phyloP scores from a whole-genome alignment of 2,888 invertebrate genomes.

The Ctenicera cuprea region DNA sequence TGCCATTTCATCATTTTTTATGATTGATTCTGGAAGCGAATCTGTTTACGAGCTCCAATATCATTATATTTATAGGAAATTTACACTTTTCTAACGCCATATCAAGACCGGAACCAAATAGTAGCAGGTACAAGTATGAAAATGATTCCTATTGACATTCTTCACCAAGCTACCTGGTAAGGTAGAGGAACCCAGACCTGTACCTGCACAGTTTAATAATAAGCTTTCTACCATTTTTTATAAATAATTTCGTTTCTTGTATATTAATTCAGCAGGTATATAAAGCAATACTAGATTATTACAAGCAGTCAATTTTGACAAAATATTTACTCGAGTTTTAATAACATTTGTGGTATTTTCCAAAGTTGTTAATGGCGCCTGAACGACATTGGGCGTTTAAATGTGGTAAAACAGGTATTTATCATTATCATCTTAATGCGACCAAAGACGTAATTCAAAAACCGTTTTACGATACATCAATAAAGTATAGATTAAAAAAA shows the following conservation, averaged over 20 bases:
- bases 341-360: too few species aligned
- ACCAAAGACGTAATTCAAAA: conserved; percentile 37
- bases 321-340: too few species aligned
- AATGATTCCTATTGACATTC: conserved; percentile 23
- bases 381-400: background rate
- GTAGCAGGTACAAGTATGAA: conserved; percentile 13
- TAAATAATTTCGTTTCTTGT: too few species aligned
- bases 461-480: conserved; percentile 36
- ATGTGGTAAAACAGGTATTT: conserved; percentile 35
- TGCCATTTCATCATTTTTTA: too few species aligned
- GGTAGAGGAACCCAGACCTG: conserved; percentile 10
- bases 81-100: too few species aligned
- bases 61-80: too few species aligned
- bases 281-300: too few species aligned
- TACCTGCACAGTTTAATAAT: conserved; percentile 29
- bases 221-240: conserved; percentile 15
- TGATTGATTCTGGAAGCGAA: too few species aligned
- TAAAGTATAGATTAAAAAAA: conserved; percentile 34
- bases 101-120: conserved; percentile 17
- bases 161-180: background rate
- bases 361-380: too few species aligned
- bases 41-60: too few species aligned
- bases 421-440: conserved; percentile 29
- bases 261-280: too few species aligned
- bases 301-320: too few species aligned